These are phyloP conservation scores for Aviceda subcristata DNA, from an alignment of 2,113 vertebrate species.

Conservation along the genomic window DNA sequence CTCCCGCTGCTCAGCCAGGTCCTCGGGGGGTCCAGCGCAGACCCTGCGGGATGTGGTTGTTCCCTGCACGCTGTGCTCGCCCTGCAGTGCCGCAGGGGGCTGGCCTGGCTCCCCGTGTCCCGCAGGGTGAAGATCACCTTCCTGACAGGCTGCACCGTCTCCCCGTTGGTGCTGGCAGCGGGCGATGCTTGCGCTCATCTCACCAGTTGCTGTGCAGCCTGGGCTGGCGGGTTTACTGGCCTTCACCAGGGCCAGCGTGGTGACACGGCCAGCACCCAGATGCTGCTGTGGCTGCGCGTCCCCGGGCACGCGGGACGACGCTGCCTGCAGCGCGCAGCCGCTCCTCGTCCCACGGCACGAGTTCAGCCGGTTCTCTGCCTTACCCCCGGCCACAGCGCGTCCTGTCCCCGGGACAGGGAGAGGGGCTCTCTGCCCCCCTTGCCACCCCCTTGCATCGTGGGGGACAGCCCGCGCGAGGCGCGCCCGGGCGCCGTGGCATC, in stretches of 20 bases:
- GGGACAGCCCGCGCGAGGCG: not conserved
- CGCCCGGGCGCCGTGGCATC: accelerated
- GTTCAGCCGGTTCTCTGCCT: not conserved
- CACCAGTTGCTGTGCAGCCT: not conserved
- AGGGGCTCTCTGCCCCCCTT: not conserved
- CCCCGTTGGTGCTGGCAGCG: not conserved
- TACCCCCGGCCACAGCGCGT: not conserved
- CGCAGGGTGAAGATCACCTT: not conserved
- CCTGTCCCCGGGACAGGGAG: not conserved
- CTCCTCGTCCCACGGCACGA: not conserved
- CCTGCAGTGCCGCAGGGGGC: accelerated
- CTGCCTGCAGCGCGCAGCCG: not conserved
- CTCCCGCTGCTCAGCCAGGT: not conserved
- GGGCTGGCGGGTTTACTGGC: not conserved
- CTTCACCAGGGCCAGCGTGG: not conserved
- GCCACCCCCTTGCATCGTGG: accelerated
- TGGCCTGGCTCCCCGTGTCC: not conserved
- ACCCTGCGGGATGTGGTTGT: not conserved
- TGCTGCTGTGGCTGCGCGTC: not conserved
- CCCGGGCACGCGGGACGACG: not conserved
- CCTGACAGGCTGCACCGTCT: not conserved
- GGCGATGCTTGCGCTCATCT: not conserved
- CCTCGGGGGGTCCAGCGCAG: accelerated
- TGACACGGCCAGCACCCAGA: accelerated
- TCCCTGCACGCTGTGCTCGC: not conserved